Base-by-base conservation (phyloP, 2,797 vertebrate genomes). In the Gobionotothen gibberifrons region DNA sequence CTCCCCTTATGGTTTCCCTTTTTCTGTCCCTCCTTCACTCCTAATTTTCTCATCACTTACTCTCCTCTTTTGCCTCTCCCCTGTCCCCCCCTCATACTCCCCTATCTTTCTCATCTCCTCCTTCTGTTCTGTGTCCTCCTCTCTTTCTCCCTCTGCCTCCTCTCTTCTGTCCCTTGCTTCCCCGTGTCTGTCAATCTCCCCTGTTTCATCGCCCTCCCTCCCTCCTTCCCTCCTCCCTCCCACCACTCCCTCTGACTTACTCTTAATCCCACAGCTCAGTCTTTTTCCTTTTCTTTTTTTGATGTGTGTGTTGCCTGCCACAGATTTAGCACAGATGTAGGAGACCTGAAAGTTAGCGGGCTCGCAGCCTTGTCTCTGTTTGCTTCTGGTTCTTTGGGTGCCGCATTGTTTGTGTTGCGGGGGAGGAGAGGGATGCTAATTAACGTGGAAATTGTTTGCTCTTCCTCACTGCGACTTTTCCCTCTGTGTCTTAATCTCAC, bases 391-490 rank as follows among this genome's bases (percentile, higher is more conserved):
- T 84, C 69, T 74, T 62, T 61, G 60, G 78, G 67, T 46, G 72
- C 61, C 1, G 66, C 71, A 79, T 85, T 88, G 87, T 91, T 87
- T 86, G 83, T 57, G 65, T 79, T 61, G 82, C 59, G 68, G 73
- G 69, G 85, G 89, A 79, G 79, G 74, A 79, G 77, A 81, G 79
- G 78, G 84, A 82, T 77, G 87, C 88, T 90, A 89, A 91, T 90
- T 91, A 90, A 83, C 57, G 74, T 52, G 59, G 59, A 89, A 88
- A 84, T 67, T 81, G 82, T 90, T 89, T 88, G 71, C 81, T 84
- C 67, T 63, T 70, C 74, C 53, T 52, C 65, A 10, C 57, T 75
- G 58, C 1, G 16, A 47, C 60, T 81, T 65, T 67, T 74, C 57
- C 57, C 80, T 62, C 57, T 15, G 22, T 32, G 40, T 82, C 77